phyloP scores from a whole-genome alignment of 2,888 invertebrate species.

The Sthenelais limicola region DNA sequence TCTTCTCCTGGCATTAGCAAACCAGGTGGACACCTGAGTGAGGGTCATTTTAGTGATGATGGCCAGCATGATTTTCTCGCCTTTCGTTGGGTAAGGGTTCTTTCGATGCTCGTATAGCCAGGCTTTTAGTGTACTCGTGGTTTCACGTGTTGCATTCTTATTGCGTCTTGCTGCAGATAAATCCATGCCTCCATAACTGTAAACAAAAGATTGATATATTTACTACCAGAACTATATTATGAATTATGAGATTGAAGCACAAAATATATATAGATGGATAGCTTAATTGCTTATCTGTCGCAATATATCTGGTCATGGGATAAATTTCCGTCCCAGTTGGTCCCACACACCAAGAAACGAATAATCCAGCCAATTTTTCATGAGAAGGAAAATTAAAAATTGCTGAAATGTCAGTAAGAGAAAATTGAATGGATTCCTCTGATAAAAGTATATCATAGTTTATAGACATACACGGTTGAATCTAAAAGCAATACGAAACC shows the following conservation, averaged over 20 bases:
- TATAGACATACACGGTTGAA: too few relatives aligned
- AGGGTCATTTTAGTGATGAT: conserved; percentile 96
- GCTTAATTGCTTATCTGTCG: too few relatives aligned
- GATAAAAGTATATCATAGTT: too few relatives aligned
- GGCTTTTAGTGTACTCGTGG: conserved; percentile 96
- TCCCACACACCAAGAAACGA: too few relatives aligned
- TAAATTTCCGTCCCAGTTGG: too few relatives aligned
- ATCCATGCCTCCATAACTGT: conserved; percentile 43
- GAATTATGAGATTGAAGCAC: neutral
- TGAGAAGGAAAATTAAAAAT: too few relatives aligned
- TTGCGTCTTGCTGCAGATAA: conserved; percentile 75
- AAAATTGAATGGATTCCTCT: too few relatives aligned
- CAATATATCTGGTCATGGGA: too few relatives aligned
- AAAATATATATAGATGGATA: neutral
- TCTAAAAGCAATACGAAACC: too few relatives aligned
- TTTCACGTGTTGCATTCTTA: conserved; percentile 97
- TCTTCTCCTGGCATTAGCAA: conserved; percentile 92
- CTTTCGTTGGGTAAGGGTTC: conserved; percentile 96
- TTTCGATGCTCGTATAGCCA: conserved; percentile 98
- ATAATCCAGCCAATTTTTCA: too few relatives aligned
- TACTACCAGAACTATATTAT: neutral
- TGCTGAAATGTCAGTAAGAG: too few relatives aligned
- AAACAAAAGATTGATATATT: neutral
- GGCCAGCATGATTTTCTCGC: conserved; percentile 95
- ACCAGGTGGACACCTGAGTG: conserved; percentile 95